Percentiles rank a stretch among this genome's conserved stretches.
These are phyloP conservation scores for Osmoderma eremita DNA, from an alignment of 2,888 invertebrate species.

Conservation along the genomic window DNA sequence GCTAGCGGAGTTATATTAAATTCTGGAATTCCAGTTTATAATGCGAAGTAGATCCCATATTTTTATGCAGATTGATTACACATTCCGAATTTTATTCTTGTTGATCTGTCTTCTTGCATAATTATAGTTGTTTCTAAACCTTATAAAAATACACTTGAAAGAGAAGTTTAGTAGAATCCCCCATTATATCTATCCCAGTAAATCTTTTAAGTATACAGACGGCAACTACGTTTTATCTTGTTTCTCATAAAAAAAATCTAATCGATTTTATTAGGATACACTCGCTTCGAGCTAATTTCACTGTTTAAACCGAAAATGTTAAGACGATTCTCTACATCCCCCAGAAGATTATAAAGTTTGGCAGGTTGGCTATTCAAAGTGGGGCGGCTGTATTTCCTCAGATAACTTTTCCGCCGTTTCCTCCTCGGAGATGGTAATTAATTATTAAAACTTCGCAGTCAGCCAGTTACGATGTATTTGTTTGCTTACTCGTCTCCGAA, in stretches of 20 bases:
- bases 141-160: no score
- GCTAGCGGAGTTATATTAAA: slow-evolving; percentile 11
- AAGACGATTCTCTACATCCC: background rate
- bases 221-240: no score
- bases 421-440: slow-evolving; percentile 14
- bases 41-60: background rate
- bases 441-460: slow-evolving; percentile 27
- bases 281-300: slow-evolving; percentile 2
- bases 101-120: no score
- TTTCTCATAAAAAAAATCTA: no score
- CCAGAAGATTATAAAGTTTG: slow-evolving; percentile 15
- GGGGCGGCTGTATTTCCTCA: background rate
- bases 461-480: no score
- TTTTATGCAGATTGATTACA: no score
- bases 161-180: no score
- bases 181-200: no score
- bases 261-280: background rate
- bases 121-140: no score
- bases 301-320: background rate
- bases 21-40: background rate
- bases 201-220: no score
- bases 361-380: background rate
- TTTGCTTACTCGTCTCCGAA: no score
- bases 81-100: no score
- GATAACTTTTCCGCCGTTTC: slow-evolving; percentile 15